phyloP scores from a whole-genome alignment of 2,888 invertebrate genomes.

The Junonia oenone region DNA sequence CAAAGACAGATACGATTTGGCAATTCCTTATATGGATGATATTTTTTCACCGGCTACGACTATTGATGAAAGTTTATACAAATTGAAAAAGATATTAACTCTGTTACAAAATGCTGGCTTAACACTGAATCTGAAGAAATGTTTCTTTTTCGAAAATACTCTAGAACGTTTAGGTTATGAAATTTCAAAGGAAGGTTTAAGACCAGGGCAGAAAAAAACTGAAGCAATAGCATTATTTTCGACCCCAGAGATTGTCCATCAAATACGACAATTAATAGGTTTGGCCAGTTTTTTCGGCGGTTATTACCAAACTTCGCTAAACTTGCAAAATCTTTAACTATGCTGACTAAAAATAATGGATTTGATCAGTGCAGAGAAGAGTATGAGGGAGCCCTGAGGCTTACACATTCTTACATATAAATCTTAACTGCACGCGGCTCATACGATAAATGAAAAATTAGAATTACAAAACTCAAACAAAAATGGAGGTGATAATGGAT shows the following conservation, averaged over 20 bases:
- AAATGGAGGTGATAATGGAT: too few species aligned
- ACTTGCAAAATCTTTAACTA: constrained; percentile 12
- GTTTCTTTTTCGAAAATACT: constrained; percentile 27
- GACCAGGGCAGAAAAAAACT: too few species aligned
- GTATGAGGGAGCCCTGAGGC: too few species aligned
- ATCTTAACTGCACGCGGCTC: too few species aligned
- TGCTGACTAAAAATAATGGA: constrained; percentile 6
- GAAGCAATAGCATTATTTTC: constrained; percentile 30
- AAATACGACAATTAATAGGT: too few species aligned
- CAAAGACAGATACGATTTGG: constrained; percentile 15
- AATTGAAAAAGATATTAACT: constrained; percentile 20
- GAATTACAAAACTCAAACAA: too few species aligned
- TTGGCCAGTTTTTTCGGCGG: constrained; percentile 24
- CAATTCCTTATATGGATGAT: constrained; percentile 29
- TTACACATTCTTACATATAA: too few species aligned
- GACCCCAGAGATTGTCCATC: constrained; percentile 27
- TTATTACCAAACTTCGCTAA: constrained; percentile 31
- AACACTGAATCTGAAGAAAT: constrained; percentile 34
- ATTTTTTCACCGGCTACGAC: constrained; percentile 18
- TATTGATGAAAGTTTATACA: constrained; percentile 14
- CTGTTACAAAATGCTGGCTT: constrained; percentile 24
- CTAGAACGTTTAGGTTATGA: too few species aligned
- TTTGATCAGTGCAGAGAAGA: too few species aligned
- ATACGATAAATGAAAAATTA: too few species aligned
- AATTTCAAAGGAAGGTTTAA: too few species aligned